Base-by-base conservation (phyloP, 1,140 invertebrate species). In the Zaprionus ornatus region DNA sequence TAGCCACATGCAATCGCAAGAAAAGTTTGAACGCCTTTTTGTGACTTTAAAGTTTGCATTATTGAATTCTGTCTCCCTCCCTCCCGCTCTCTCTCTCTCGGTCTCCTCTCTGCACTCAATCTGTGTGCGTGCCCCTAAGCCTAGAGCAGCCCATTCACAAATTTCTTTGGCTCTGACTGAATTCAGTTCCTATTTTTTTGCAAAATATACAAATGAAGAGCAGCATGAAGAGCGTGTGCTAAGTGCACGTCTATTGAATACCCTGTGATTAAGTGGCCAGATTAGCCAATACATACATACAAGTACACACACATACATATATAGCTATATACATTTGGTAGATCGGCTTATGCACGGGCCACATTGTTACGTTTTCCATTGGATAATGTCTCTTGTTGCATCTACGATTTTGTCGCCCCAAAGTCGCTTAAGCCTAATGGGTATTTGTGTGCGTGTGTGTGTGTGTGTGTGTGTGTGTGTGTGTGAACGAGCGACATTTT, bases 21-120 rank as follows among this genome's bases (percentile, higher is more conserved):
- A 67, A 67, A 73, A 73, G 63, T 67, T 73, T 60, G 32, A 27
- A 57, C 27, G 62, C 55, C 70, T 67, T 67, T 71, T 73, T 67
- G 37, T 23, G 64, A 77, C 74, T 84, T 84, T 84, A 80, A 84
- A 84, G 77, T 73, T 69, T 66, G 37, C 50, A 56, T 52, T 61
- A 48, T 50, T 42, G 27, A 50, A 48, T 42, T 25, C 50, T 52
- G 2, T 21, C 0, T 10, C 19, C 6, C 1, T 40, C 15, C n/a
- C 7, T 35, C 15, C 15, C 54, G 12, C 3, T 0, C 2, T 27
- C 54, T 7, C 52, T 15, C 52, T 15, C 9, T 3, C 19, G 1
- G 19, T 4, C 10, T 4, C 19, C 3, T n/a, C 2, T 10, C 10
- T 25, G 10, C 9, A n/a, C 9, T 32, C 9, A n/a, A 2, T 32